A percentile compares a stretch with the other conserved stretches of the same genome.
phyloP scores from a whole-genome alignment of 2,113 vertebrate species.

The Lota lota region DNA sequence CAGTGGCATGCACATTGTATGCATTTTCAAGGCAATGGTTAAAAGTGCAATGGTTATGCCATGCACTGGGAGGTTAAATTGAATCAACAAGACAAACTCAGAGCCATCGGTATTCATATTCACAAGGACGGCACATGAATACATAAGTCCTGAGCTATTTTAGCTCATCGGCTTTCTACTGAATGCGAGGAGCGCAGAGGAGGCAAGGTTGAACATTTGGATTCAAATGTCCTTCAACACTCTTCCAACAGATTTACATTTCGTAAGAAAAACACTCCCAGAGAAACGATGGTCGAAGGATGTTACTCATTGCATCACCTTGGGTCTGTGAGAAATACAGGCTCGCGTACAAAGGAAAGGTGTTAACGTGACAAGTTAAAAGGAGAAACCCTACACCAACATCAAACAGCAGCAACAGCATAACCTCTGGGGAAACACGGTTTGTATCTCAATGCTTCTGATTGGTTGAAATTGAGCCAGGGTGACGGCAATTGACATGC shows the following conservation, averaged over 20 bases:
- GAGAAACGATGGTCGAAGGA: slow-evolving; percentile 55
- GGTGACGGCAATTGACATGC: too few species aligned
- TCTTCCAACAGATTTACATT: slow-evolving; percentile 45
- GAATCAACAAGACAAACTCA: slow-evolving; percentile 40
- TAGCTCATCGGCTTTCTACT: slow-evolving; percentile 43
- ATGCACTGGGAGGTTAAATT: slow-evolving; percentile 55
- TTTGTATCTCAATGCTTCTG: too few species aligned
- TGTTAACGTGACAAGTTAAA: slow-evolving; percentile 56
- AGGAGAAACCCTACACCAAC: too few species aligned
- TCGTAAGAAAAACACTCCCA: slow-evolving; percentile 31
- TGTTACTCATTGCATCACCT: slow-evolving; percentile 73
- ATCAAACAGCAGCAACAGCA: too few species aligned
- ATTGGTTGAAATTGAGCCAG: too few species aligned
- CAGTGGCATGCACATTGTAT: slow-evolving; percentile 49
- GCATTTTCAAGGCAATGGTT: slow-evolving; percentile 45
- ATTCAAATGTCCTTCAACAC: slow-evolving; percentile 51
- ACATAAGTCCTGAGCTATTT: slow-evolving; percentile 52
- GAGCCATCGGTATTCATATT: slow-evolving; percentile 55
- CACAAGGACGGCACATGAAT: slow-evolving; percentile 53
- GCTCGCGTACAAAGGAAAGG: slow-evolving; percentile 65
- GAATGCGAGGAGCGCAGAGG: slow-evolving; percentile 52
- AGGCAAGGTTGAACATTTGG: slow-evolving; percentile 59
- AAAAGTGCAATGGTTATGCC: slow-evolving; percentile 61
- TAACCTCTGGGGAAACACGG: too few species aligned
- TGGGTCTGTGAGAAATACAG: slow-evolving; percentile 49